Conservation (phyloP, 2,113 vertebrate species). For the Cochlearius cochlearius region DNA sequence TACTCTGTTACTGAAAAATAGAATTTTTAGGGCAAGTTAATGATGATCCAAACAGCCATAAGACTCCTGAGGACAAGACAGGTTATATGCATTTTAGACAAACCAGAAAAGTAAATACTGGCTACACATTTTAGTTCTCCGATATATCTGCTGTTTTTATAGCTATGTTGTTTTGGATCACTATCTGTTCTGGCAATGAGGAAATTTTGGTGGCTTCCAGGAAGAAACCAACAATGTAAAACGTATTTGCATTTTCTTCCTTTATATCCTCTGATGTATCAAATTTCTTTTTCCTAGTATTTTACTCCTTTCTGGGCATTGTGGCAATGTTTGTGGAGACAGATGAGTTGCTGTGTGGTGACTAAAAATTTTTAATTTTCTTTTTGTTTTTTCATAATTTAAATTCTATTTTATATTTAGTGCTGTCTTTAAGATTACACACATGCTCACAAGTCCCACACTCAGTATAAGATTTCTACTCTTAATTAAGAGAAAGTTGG, state of each 20-base stretch:
- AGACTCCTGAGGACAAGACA: background rate
- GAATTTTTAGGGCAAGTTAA: background rate
- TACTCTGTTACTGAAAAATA: background rate
- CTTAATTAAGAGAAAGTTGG: background rate
- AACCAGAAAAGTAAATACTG: background rate
- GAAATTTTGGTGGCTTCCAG: background rate
- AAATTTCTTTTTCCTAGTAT: background rate
- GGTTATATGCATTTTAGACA: background rate
- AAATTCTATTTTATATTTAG: background rate
- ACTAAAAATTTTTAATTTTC: background rate
- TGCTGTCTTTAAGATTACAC: background rate
- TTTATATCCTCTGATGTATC: background rate
- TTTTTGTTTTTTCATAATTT: background rate
- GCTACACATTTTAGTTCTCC: background rate
- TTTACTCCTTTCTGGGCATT: background rate
- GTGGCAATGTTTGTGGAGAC: background rate
- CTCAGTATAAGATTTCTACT: background rate
- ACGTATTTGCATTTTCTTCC: background rate
- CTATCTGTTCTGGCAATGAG: background rate
- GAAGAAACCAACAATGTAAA: background rate
- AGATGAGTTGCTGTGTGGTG: background rate
- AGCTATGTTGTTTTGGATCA: background rate
- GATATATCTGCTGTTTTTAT: background rate
- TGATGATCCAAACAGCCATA: background rate
- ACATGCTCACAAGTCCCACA: accelerated